A percentile compares a stretch with the other conserved stretches of the same genome.
Evolutionary conservation across 1,140 invertebrate genomes (phyloP).

Genomic region (Drosophila malerkotliana): DNA sequence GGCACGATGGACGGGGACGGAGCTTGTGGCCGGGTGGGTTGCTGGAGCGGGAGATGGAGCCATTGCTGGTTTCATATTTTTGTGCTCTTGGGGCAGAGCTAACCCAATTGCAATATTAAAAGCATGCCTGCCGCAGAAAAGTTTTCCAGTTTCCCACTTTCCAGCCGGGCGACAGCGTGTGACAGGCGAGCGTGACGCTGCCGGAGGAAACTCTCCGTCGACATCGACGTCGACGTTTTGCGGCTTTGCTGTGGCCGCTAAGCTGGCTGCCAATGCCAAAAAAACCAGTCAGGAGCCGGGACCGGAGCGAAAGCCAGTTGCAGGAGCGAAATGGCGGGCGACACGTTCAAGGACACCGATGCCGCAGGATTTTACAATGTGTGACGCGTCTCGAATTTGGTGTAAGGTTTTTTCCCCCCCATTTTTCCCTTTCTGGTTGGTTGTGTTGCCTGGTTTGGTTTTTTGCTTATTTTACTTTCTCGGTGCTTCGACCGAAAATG

Average conservation of each 20-base stretch:
- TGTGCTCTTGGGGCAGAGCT: conserved; percentile 30
- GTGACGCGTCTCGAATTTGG: conserved; percentile 63
- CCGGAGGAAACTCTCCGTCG: conserved; percentile 13
- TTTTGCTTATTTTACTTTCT: conserved; percentile 40
- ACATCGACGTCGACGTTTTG: conserved; percentile 44
- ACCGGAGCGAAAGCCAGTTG: conserved; percentile 13
- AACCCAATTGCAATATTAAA: conserved; percentile 81
- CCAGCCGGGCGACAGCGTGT: conserved; percentile 58
- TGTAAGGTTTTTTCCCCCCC: conserved; percentile 30
- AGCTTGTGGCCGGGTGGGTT: background rate
- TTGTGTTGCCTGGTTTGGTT: conserved; percentile 20
- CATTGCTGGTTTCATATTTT: conserved; percentile 45
- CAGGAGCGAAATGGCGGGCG: conserved; percentile 23
- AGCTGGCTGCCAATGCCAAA: conserved; percentile 60
- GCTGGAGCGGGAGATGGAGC: conserved; percentile 2
- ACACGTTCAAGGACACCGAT: conserved; percentile 73
- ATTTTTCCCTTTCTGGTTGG: conserved; percentile 5
- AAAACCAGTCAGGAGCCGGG: conserved; percentile 25
- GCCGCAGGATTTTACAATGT: conserved; percentile 65
- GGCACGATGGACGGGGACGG: background rate
- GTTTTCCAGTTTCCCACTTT: conserved; percentile 30
- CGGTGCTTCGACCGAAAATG: conserved; percentile 50
- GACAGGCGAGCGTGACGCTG: conserved; percentile 67
- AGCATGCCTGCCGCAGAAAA: conserved; percentile 64
- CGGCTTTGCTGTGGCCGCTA: conserved; percentile 63